These are phyloP conservation scores for Climacteris rufus DNA, from an alignment of 2,113 vertebrate species.

Conservation along the genomic window DNA sequence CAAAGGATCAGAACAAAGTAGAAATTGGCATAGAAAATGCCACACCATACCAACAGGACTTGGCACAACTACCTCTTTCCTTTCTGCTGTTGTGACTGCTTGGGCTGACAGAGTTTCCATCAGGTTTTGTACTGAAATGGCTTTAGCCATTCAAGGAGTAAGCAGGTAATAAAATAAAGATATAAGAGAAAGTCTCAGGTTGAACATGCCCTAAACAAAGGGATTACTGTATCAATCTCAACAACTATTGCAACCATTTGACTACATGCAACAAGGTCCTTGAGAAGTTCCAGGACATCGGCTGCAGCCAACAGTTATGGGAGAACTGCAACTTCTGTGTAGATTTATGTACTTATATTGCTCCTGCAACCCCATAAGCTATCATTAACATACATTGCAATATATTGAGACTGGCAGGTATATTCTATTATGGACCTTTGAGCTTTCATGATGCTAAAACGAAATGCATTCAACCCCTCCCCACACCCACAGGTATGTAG, in stretches of 20 bases:
- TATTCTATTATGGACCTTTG: not conserved
- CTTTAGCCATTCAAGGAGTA: not conserved
- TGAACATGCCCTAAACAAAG: not conserved
- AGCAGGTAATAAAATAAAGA: not conserved
- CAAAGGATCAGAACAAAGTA: not conserved
- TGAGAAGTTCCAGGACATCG: not conserved
- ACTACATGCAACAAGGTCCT: not conserved
- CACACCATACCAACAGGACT: not conserved
- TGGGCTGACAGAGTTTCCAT: not conserved
- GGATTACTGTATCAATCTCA: not conserved
- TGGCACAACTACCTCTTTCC: not conserved
- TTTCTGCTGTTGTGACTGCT: not conserved
- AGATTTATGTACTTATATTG: not conserved
- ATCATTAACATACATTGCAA: rapidly evolving
- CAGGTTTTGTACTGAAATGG: not conserved
- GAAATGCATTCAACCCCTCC: not conserved
- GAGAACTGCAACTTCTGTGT: not conserved
- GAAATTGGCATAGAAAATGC: not conserved
- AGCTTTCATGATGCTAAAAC: not conserved
- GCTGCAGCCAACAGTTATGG: not conserved
- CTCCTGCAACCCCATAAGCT: not conserved
- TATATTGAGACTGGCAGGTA: rapidly evolving
- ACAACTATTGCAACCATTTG: not conserved
- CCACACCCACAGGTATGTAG: rapidly evolving
- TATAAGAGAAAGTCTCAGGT: rapidly evolving